These are phyloP conservation scores for Malurus elegans DNA, from an alignment of 2,113 vertebrate species.

Conservation along the genomic window DNA sequence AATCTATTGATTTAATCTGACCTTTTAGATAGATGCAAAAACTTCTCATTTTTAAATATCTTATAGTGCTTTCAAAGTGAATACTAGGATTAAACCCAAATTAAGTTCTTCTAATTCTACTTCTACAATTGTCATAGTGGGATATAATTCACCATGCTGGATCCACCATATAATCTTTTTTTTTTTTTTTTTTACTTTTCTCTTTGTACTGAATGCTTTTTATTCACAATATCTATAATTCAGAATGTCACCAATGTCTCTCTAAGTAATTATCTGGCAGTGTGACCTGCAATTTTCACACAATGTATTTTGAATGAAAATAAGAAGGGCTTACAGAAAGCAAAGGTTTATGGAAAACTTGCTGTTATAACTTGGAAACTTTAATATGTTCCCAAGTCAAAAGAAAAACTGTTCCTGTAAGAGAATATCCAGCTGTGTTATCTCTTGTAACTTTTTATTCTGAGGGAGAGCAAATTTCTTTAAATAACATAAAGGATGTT, in stretches of 20 bases:
- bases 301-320: neutral
- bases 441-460: neutral
- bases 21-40: neutral
- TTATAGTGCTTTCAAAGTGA: neutral
- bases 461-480: neutral
- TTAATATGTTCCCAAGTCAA: neutral
- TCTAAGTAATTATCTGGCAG: neutral
- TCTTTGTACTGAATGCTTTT: neutral
- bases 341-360: neutral
- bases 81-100: neutral
- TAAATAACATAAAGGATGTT: slow-evolving; percentile 61
- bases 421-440: neutral
- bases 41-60: neutral
- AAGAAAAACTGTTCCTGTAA: neutral
- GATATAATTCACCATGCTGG: neutral
- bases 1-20: neutral
- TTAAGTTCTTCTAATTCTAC: neutral
- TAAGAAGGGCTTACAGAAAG: neutral
- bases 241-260: neutral
- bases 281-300: neutral
- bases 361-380: neutral
- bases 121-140: neutral
- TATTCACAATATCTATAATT: neutral
- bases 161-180: neutral
- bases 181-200: neutral